Conservation (phyloP, 2,888 invertebrate species). For the Odontomyia ornata region DNA sequence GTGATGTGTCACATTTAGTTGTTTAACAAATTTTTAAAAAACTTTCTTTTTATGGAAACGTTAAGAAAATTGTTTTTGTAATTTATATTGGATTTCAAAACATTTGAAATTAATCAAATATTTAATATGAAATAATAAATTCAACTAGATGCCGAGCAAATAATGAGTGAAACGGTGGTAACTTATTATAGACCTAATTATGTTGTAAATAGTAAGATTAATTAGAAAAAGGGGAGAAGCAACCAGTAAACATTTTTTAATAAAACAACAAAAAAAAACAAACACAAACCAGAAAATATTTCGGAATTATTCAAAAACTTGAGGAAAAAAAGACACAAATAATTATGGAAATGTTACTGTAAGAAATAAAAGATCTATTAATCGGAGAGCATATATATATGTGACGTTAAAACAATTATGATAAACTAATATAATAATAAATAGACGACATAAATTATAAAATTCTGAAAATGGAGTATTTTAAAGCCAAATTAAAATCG, state of each 20-base stretch:
- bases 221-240: constrained; percentile 11
- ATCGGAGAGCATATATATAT: not conserved
- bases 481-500: not conserved
- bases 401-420: not conserved
- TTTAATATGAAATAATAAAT: constrained; percentile 24
- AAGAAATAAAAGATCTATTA: too few relatives aligned
- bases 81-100: constrained; percentile 10
- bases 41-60: constrained; percentile 28
- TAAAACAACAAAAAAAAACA: too few relatives aligned
- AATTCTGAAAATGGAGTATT: not conserved
- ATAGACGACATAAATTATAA: constrained; percentile 21
- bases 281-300: not conserved
- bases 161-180: not conserved
- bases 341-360: too few relatives aligned
- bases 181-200: not conserved
- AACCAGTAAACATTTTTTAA: constrained; percentile 7
- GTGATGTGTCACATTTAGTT: constrained; percentile 82
- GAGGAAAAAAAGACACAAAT: not conserved
- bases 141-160: not conserved
- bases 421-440: constrained; percentile 10
- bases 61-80: not conserved
- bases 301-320: not conserved
- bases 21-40: constrained; percentile 66
- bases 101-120: not conserved
- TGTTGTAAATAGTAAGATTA: constrained; percentile 25